A percentile compares a stretch with the other conserved stretches of the same genome.
Conservation (phyloP, 2,888 invertebrate genomes). For the Hipparchia sbordonii region DNA sequence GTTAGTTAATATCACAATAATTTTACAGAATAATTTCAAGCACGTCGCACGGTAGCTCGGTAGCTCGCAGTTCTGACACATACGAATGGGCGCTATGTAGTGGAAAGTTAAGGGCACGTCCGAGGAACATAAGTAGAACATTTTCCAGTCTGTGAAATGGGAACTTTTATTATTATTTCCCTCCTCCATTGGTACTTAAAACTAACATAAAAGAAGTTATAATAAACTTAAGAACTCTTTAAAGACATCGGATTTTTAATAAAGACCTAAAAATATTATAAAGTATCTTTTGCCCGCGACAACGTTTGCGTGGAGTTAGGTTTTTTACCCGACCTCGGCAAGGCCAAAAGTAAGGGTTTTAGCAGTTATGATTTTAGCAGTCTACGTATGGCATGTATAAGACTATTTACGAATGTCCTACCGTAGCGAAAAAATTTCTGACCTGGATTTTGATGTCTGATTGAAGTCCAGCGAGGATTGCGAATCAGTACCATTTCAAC, state of each 20-base stretch:
- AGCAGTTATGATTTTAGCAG: too few species aligned
- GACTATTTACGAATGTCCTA: too few species aligned
- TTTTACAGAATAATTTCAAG: conserved; percentile 40
- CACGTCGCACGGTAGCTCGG: conserved; percentile 46
- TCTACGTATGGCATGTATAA: too few species aligned
- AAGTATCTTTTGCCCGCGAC: too few species aligned
- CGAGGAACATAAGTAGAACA: conserved; percentile 43
- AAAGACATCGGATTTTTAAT: conserved; percentile 12
- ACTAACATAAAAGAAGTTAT: conserved; percentile 27
- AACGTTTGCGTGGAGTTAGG: too few species aligned
- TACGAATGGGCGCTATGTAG: conserved; percentile 50
- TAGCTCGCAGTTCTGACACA: conserved; percentile 48
- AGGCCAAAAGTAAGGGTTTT: too few species aligned
- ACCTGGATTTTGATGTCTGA: too few species aligned
- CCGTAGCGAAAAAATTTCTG: too few species aligned
- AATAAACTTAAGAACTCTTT: conserved; percentile 16
- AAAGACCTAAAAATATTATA: not conserved
- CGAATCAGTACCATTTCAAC: too few species aligned
- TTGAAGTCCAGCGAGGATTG: too few species aligned
- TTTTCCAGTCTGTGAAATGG: conserved; percentile 43
- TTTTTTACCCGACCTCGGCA: too few species aligned
- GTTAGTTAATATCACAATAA: conserved; percentile 21
- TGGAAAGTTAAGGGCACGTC: conserved; percentile 46
- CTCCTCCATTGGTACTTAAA: conserved; percentile 34
- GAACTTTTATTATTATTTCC: conserved; percentile 39